Conservation (phyloP, 64 coral and sea anemone species). For the Trachythela sp. region DNA sequence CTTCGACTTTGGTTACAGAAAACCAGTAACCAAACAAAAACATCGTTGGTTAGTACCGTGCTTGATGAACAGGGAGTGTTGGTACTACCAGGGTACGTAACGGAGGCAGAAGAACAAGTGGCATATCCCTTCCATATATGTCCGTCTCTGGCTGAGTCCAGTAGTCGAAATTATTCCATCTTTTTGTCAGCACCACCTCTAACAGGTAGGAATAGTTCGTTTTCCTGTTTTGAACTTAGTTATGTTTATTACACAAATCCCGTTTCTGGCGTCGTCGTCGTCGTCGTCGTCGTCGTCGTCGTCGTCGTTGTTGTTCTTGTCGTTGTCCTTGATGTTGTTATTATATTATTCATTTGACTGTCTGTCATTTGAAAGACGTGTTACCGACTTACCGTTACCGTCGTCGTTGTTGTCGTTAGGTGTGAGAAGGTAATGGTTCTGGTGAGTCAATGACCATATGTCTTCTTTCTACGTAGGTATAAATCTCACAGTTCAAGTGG, state of each 20-base stretch:
- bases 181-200: not conserved
- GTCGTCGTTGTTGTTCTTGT: too few relatives aligned
- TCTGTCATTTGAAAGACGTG: too few relatives aligned
- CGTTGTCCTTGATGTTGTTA: too few relatives aligned
- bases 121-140: not conserved
- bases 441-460: too few relatives aligned
- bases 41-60: not conserved
- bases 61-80: not conserved
- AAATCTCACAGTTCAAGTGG: not conserved
- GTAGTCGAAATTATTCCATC: not conserved
- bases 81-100: not conserved
- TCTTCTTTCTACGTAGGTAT: not conserved
- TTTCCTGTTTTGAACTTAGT: too few relatives aligned
- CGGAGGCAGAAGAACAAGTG: not conserved
- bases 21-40: not conserved
- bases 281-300: too few relatives aligned
- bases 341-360: too few relatives aligned
- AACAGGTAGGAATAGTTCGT: not conserved
- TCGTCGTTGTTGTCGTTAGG: too few relatives aligned
- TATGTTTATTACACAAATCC: too few relatives aligned
- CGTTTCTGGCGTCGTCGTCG: too few relatives aligned
- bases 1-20: not conserved
- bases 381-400: too few relatives aligned
- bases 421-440: too few relatives aligned
- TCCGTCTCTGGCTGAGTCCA: not conserved